Base-by-base conservation (phyloP, 2,888 invertebrate genomes). In the Lomographa bimaculata region DNA sequence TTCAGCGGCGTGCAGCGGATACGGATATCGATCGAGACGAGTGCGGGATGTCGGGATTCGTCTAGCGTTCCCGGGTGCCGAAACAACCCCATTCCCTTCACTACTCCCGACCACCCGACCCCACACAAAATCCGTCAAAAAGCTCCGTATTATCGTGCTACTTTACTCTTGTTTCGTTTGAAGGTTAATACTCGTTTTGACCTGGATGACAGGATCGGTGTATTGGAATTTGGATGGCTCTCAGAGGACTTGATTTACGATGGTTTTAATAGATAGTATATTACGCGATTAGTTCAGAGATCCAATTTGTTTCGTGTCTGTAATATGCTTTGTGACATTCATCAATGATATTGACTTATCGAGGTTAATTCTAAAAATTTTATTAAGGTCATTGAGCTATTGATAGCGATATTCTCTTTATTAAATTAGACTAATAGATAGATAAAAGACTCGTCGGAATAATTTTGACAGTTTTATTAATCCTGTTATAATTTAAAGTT, bases 81-180 rank as follows among this genome's bases (percentile, higher is more conserved):
- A 67, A 65, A 32, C 20, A 29, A 55, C 63, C 72, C 73, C 71
- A 56, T 52, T 46, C 55, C 57, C 59, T 56, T 32, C n/a, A 40
- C 50, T 45, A 30, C 52, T 32, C 20, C 30, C 33, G 4, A 23
- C 30, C 43, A 28, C 38, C 54, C 30, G 44, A 52, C 30, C 32
- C 43, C 38, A 38, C 29, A 35, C 29, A n/a, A 49, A 47, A 47
- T 62, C 64, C 68, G 60, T 69, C 73, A 71, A 72, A 75, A 79
- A 75, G 71, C 71, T 71, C 72, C 66, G 66, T 71, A 77, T 78
- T 68, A 79, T 78, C 73, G 75, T 75, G 74, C 72, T 75, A 77
- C 82, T 84, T 85, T 82, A 82, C 81, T 84, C 83, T 83, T 83
- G 80, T 86, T 85, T 82, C 77, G 79, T 86, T 86, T 87, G 85